A percentile compares a stretch with the other conserved stretches of the same genome.
phyloP scores from a whole-genome alignment of 2,113 vertebrate species.

The Psilopogon haemacephalus region DNA sequence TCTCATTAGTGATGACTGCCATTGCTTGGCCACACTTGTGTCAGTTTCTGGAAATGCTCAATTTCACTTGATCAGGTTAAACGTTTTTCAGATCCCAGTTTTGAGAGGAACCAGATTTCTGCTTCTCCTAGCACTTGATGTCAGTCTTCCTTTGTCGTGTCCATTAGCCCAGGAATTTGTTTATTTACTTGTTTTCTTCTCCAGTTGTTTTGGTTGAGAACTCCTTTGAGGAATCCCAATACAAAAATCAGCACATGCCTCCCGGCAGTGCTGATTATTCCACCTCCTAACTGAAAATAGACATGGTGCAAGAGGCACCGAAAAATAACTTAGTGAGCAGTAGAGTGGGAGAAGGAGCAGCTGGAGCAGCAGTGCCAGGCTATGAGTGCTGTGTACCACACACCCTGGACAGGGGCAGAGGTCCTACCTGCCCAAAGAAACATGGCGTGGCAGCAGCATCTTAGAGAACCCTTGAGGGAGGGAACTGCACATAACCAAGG shows the following conservation, averaged over 20 bases:
- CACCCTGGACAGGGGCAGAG: background rate
- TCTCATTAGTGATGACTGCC: background rate
- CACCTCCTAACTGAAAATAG: background rate
- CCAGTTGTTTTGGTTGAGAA: background rate
- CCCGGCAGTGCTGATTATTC: background rate
- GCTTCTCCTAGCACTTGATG: background rate
- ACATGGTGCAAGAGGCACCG: background rate
- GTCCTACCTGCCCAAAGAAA: background rate
- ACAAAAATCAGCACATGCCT: background rate
- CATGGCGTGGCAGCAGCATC: background rate
- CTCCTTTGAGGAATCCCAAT: background rate
- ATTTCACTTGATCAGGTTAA: background rate
- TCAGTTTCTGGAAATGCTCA: background rate
- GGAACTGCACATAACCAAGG: background rate
- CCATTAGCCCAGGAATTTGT: background rate
- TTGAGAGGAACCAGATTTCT: background rate
- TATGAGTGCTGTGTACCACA: background rate
- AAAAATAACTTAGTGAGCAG: background rate
- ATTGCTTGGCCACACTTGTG: background rate
- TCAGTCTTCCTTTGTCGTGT: background rate
- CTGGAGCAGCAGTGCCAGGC: background rate
- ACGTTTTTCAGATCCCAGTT: background rate
- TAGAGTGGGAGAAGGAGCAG: background rate
- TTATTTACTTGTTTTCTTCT: background rate
- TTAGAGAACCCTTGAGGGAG: background rate